Base-by-base conservation (phyloP, 35 echinoderm and acorn worm genomes). In the Chiridota heheva region DNA sequence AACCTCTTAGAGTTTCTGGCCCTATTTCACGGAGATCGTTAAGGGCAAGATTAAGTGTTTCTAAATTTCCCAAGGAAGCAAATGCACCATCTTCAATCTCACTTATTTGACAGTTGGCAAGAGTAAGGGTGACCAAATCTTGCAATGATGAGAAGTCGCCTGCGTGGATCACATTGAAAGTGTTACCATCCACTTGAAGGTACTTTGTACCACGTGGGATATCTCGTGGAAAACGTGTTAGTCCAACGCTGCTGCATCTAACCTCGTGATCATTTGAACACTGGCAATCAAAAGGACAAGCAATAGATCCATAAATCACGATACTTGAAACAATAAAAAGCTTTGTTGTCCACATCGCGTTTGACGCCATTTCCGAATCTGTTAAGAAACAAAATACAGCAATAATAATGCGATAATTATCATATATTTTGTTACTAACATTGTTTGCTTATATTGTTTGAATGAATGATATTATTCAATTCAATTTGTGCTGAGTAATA, bases 211-310 rank as follows among this genome's bases (percentile, higher is more conserved):
- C 53, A 35, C 62, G 32, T 27, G 75, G 75, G 36, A 78, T 35
- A 7, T 58, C 75, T 1, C 58, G 51, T 16, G 75, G 75, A 33
- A 78, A 49, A 40, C 75, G 75, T 7, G 28, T 58, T 2, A 78
- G 18, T 3, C 35, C 53, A 37, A 57, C 58, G 30, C 75, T 78
- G 53, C 75, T 78, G 36, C 75, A 78, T 35, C 62, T 58, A 15
- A 78, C 75, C 47, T 78, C 53, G 33, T 78, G 58, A 37, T 58
- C 75, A 40, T 31, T 49, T 7, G 62, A 38, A 78, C 75, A 78
- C 62, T 58, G 58, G 55, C 75, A 78, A 37, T 40, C 15, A 40
- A 30, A 34, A 12, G 51, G 75, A 61, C 75, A 78, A 8, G 75
- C 24, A 26, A 38, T 20, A 22, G 53, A n/a, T 34, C 38, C 75